Base-by-base conservation (phyloP, 2,113 vertebrate genomes). In the Beaufortia kweichowensis region DNA sequence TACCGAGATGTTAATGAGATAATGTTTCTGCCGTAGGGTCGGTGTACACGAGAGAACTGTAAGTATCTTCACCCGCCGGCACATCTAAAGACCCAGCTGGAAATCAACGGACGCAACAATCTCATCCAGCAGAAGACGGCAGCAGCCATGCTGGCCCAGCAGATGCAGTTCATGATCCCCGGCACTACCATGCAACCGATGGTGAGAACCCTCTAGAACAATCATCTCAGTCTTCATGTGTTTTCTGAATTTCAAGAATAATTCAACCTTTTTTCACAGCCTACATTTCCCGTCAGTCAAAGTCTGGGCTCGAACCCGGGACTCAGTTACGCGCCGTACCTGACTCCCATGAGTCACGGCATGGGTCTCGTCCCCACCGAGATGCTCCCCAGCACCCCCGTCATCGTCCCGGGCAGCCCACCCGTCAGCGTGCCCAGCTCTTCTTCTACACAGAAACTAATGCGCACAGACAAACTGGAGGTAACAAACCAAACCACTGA, bases 111-210 rank as follows among this genome's bases (percentile, higher is more conserved):
- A 72, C 93, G 97, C 53, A 99, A 99, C 89, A 99, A 99, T 90
- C 92, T 99, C 90, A 98, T 98, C 86, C 97, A 99, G 85, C 97
- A 99, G 90, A 99, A 99, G 92, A 99, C 97, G 0, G 96, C 96
- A 57, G 97, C 97, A 21, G 96, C 97, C 10, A 98, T 99, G 97
- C 92, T 99, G 28, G 96, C 97, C 72, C 97, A 99, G 82, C 97
- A 99, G 92, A 99, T 99, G 96, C 97, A 98, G 85, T 98, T 99
- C 83, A 97, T 99, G 96, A 96, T 98, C 89, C 96, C 97, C 41
- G 96, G 96, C 90, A 94, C 95, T 82, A 92, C 94, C 19, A 92
- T 99, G 89, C 96, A 98, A 87, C 94, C 95, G 85, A 89, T 99
- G 94, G 97, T 99, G 85, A 94, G 95, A 93, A 2, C 19, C n/a